Base-by-base conservation (phyloP, 1,140 invertebrate genomes). In the Lutraria rhynchaena region DNA sequence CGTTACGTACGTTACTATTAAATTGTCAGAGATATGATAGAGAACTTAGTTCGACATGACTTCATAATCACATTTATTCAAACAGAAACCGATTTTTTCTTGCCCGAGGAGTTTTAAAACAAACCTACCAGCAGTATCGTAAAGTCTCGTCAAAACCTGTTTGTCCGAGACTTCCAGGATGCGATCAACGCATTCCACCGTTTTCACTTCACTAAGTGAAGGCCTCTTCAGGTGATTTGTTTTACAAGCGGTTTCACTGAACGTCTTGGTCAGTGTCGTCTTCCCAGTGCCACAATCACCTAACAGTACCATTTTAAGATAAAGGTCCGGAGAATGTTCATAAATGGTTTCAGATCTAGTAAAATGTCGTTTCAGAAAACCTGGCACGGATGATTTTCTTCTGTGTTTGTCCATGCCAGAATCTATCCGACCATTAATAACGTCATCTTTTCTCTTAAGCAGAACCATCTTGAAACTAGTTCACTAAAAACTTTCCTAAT, bases 71-170 rank as follows among this genome's bases (percentile, higher is more conserved):
- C n/a, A n/a, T n/a, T n/a, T n/a, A n/a, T n/a, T n/a, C n/a, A n/a
- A n/a, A n/a, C n/a, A n/a, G n/a, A n/a, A n/a, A n/a, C n/a, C n/a
- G n/a, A n/a, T n/a, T n/a, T n/a, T n/a, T n/a, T n/a, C n/a, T n/a
- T n/a, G n/a, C n/a, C n/a, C n/a, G n/a, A n/a, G n/a, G n/a, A n/a
- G n/a, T n/a, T n/a, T n/a, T n/a, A n/a, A n/a, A n/a, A n/a, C 37
- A 15, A 27, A 71, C 69, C 49, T 67, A 80, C 76, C 76, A 29
- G 76, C 60, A 1, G 76, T 80, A 46, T 80, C 76, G n/a, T 80
- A 70, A 19, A 80, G 41, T 7, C 76, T 17, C 5, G 37, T 17
- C 11, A 80, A 29, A 13, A 80, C 65, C 13, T 33, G 24, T n/a
- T 46, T 53, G 15, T 60, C 35, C 0, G 27, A 33, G 17, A 55